A percentile compares a stretch with the other conserved stretches of the same genome.
Evolutionary conservation across 2,888 invertebrate genomes (phyloP).

Genomic region (Eupithecia tripunctaria): DNA sequence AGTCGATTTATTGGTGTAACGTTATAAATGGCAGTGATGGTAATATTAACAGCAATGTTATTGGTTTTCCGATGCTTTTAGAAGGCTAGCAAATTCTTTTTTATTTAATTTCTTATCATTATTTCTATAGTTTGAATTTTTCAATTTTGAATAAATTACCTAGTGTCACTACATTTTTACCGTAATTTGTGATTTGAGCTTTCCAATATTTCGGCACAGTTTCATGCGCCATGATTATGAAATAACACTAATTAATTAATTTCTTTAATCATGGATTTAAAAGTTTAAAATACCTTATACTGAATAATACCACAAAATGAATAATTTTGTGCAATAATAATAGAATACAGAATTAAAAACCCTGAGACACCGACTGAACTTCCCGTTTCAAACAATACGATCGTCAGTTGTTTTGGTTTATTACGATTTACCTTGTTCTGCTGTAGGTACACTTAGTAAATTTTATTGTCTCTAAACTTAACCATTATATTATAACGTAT

Average conservation of each 20-base stretch:
- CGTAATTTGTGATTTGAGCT: no score
- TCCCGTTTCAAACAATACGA: not conserved
- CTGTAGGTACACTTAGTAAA: not conserved
- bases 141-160: no score
- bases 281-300: no score
- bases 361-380: not conserved
- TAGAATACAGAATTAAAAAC: no score
- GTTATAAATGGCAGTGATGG: conserved; percentile 8
- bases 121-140: not conserved
- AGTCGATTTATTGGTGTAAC: conserved; percentile 5
- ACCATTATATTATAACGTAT: not conserved
- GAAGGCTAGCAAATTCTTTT: not conserved
- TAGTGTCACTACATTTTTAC: no score
- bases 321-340: no score
- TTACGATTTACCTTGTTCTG: not conserved
- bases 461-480: not conserved
- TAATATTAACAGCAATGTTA: not conserved
- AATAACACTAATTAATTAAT: no score
- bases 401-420: not conserved
- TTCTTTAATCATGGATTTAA: no score
- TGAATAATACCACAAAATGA: no score
- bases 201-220: no score
- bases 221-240: no score
- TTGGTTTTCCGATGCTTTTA: not conserved
- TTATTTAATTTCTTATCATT: not conserved